These are phyloP conservation scores for Ciconia maguari DNA, from an alignment of 2,113 vertebrate genomes.

Conservation along the genomic window DNA sequence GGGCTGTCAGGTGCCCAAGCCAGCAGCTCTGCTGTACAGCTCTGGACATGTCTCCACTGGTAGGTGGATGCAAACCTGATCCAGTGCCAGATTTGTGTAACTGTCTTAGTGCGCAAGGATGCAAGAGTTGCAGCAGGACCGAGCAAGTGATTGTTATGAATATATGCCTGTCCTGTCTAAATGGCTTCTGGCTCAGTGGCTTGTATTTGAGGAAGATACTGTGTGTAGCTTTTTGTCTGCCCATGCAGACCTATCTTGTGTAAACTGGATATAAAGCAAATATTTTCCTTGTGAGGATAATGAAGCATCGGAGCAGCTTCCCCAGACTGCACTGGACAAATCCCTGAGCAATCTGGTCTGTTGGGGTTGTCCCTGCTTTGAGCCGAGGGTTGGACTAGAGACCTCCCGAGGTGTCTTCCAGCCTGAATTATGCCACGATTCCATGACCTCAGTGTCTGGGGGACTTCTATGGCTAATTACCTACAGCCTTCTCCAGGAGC, in stretches of 20 bases:
- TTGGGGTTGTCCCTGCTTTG: not conserved
- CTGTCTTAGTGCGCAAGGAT: not conserved
- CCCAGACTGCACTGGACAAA: not conserved
- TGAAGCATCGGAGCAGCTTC: not conserved
- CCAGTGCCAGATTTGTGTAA: not conserved
- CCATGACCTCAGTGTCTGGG: not conserved
- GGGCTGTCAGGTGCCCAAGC: not conserved
- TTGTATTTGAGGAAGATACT: not conserved
- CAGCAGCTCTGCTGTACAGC: not conserved
- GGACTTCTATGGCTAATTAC: not conserved
- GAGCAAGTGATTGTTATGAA: not conserved
- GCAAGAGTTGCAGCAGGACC: not conserved
- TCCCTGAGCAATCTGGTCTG: not conserved
- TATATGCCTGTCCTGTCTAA: not conserved
- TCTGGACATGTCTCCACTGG: not conserved
- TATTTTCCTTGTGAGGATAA: not conserved
- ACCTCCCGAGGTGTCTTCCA: not conserved
- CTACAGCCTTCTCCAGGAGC: not conserved
- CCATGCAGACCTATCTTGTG: not conserved
- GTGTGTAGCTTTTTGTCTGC: not conserved
- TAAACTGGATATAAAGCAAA: not conserved
- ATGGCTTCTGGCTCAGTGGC: not conserved
- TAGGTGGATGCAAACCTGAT: not conserved
- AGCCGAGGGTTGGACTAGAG: not conserved
- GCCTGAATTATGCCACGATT: not conserved